Conservation (phyloP, 2,888 invertebrate genomes). For the Lepetodrilus schrolli region DNA sequence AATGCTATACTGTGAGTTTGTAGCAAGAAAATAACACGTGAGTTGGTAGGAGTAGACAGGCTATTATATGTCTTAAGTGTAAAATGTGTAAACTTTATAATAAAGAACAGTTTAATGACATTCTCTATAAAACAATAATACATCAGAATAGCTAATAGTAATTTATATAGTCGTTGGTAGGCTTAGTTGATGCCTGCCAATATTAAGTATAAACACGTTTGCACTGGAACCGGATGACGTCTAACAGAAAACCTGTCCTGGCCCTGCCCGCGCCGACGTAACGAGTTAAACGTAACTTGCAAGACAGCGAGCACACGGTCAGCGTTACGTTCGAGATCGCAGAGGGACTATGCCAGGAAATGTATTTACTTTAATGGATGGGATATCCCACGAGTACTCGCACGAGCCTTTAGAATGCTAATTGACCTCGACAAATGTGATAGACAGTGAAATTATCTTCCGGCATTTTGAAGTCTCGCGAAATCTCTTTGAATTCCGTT, state of each 20-base stretch:
- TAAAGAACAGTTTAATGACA: too few relatives aligned
- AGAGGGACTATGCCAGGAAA: background rate
- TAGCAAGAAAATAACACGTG: too few relatives aligned
- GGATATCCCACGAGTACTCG: background rate
- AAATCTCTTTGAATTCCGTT: background rate
- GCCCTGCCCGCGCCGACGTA: background rate
- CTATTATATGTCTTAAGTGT: too few relatives aligned
- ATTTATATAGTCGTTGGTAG: too few relatives aligned
- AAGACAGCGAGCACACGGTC: too few relatives aligned
- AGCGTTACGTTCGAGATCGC: constrained; percentile 2
- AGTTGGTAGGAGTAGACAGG: too few relatives aligned
- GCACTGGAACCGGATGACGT: background rate
- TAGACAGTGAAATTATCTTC: background rate
- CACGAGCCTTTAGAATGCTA: background rate
- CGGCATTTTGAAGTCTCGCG: constrained; percentile 9
- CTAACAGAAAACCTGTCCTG: constrained; percentile 3
- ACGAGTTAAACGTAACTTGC: background rate
- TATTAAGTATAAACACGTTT: background rate
- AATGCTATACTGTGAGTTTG: too few relatives aligned
- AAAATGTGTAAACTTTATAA: too few relatives aligned
- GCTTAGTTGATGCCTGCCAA: too few relatives aligned
- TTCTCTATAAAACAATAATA: too few relatives aligned
- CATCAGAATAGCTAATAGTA: too few relatives aligned
- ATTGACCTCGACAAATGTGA: background rate
- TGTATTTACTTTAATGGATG: background rate